These are phyloP conservation scores for Lepidothrix coronata DNA, from an alignment of 2,113 vertebrate species.

Conservation along the genomic window DNA sequence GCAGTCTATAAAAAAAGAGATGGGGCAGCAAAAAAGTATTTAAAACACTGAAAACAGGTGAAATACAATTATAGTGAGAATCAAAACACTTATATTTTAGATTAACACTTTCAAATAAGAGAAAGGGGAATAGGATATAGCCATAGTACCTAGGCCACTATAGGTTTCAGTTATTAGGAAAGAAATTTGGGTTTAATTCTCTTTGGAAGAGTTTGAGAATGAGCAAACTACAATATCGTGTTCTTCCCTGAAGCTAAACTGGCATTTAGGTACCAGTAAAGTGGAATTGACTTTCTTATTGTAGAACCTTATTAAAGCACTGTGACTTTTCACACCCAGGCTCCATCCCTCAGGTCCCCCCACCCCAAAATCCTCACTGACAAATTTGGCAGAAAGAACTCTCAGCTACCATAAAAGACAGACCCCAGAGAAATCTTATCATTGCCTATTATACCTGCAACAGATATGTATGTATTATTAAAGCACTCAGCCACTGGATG, in stretches of 20 bases:
- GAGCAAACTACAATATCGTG: background rate
- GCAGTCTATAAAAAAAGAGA: constrained; percentile 17
- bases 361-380: background rate
- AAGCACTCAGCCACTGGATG: constrained; percentile 60
- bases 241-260: constrained; percentile 21
- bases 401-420: background rate
- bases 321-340: background rate
- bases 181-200: background rate
- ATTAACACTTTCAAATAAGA: constrained; percentile 12
- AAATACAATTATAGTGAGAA: background rate
- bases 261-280: background rate
- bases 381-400: background rate
- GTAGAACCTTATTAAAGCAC: background rate
- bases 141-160: background rate
- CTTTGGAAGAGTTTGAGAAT: constrained; percentile 20
- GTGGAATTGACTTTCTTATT: background rate
- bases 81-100: background rate
- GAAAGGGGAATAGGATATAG: background rate
- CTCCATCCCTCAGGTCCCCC: background rate
- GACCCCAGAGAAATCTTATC: background rate
- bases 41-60: constrained; percentile 15
- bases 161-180: background rate
- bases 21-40: background rate
- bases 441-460: background rate
- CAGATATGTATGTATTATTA: constrained; percentile 23